phyloP scores from a whole-genome alignment of 1,140 invertebrate genomes.

The Euschistus heros region DNA sequence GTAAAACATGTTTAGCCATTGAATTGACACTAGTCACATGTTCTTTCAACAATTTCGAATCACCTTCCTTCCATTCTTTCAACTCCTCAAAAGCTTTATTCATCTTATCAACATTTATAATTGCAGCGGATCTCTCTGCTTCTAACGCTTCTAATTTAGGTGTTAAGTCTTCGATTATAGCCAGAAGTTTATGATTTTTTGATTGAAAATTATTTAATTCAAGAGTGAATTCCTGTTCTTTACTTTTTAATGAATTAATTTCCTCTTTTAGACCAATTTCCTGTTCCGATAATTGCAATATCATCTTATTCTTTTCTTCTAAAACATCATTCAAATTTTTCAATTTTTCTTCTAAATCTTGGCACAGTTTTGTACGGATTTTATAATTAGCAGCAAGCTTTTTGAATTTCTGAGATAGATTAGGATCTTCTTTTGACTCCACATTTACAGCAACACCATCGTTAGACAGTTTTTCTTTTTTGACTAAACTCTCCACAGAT shows the following conservation, averaged over 20 bases:
- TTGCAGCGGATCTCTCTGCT: not conserved
- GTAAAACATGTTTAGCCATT: slow-evolving; percentile 7
- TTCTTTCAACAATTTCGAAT: slow-evolving; percentile 31
- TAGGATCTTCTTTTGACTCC: slow-evolving; percentile 25
- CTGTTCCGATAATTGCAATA: not conserved
- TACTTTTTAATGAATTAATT: slow-evolving; percentile 33
- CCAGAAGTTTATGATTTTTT: not conserved
- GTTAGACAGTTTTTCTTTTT: not conserved
- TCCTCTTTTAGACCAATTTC: slow-evolving; percentile 24
- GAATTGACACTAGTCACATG: slow-evolving; percentile 14
- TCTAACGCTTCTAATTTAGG: slow-evolving; percentile 2
- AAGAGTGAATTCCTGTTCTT: slow-evolving; percentile 32
- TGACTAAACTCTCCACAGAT: not conserved
- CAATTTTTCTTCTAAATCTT: slow-evolving; percentile 47
- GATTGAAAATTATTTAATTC: slow-evolving; percentile 15
- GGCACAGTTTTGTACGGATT: slow-evolving; percentile 50
- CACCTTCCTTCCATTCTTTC: slow-evolving; percentile 33
- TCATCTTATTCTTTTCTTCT: not conserved
- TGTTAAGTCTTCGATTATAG: not conserved
- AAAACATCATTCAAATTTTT: slow-evolving; percentile 18
- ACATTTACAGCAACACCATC: not conserved
- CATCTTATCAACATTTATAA: not conserved
- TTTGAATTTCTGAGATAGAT: slow-evolving; percentile 54
- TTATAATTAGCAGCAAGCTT: slow-evolving; percentile 63
- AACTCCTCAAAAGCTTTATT: slow-evolving; percentile 30